Percentiles rank a stretch among this genome's conserved stretches.
Evolutionary conservation across 2,888 invertebrate species (phyloP).

Genomic region (Eilema griseolum): DNA sequence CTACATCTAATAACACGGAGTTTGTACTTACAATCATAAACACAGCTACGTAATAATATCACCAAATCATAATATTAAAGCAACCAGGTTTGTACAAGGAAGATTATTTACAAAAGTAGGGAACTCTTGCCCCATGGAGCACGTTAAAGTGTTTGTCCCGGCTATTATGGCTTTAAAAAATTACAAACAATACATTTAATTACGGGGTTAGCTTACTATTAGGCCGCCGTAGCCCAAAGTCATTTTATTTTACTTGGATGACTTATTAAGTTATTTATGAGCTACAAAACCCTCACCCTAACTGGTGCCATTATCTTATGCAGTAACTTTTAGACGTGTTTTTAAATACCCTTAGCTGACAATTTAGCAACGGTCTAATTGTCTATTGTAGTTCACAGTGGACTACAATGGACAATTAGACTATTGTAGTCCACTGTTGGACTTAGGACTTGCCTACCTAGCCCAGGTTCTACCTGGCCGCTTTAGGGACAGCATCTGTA

Average conservation of each 20-base stretch:
- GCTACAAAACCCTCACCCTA: background rate
- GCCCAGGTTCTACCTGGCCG: too few species aligned
- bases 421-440: too few species aligned
- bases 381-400: too few species aligned
- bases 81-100: background rate
- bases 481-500: too few species aligned
- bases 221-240: background rate
- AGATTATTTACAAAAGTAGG: background rate
- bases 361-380: too few species aligned
- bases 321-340: background rate
- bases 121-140: background rate
- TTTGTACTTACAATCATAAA: background rate
- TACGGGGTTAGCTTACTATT: slow-evolving; percentile 21
- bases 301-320: background rate
- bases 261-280: slow-evolving; percentile 7
- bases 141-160: slow-evolving; percentile 1
- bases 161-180: slow-evolving; percentile 1
- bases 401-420: too few species aligned
- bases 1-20: too few species aligned
- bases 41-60: background rate
- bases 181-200: slow-evolving; percentile 2
- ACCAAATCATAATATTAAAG: background rate
- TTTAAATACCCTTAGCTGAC: too few species aligned
- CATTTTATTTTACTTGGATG: slow-evolving; percentile 20
- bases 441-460: too few species aligned